Conservation (phyloP, 2,888 invertebrate genomes). For the Germaria angustata region DNA sequence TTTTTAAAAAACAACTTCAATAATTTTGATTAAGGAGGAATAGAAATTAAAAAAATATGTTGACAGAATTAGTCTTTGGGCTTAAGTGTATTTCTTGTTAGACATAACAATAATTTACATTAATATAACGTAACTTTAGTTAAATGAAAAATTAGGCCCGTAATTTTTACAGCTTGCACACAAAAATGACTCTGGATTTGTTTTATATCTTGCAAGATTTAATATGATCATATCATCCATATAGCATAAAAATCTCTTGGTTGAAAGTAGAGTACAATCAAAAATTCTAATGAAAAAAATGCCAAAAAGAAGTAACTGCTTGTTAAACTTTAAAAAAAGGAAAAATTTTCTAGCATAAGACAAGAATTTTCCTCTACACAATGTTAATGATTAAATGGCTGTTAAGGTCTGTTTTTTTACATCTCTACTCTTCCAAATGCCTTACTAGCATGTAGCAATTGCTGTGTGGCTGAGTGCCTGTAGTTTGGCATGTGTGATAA, state of each 20-base stretch:
- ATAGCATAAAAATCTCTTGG: neutral
- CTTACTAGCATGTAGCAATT: slow-evolving; percentile 13
- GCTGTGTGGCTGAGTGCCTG: slow-evolving; percentile 63
- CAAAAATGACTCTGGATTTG: too few relatives aligned
- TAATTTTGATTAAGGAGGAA: too few relatives aligned
- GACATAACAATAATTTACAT: too few relatives aligned
- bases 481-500: slow-evolving; percentile 70
- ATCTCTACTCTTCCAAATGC: slow-evolving; percentile 13
- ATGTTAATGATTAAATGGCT: slow-evolving; percentile 58
- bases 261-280: slow-evolving; percentile 18
- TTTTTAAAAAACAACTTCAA: too few relatives aligned
- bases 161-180: too few relatives aligned
- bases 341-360: slow-evolving; percentile 49
- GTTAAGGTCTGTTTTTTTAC: slow-evolving; percentile 42
- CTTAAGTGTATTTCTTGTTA: too few relatives aligned
- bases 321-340: slow-evolving; percentile 55
- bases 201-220: neutral
- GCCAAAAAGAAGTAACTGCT: slow-evolving; percentile 61
- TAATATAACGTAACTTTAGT: too few relatives aligned
- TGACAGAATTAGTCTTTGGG: too few relatives aligned
- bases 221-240: neutral
- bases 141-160: too few relatives aligned
- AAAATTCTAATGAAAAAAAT: neutral
- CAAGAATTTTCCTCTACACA: slow-evolving; percentile 48
- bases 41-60: too few relatives aligned